Base-by-base conservation (phyloP, 1,140 invertebrate genomes). In the Solen grandis region DNA sequence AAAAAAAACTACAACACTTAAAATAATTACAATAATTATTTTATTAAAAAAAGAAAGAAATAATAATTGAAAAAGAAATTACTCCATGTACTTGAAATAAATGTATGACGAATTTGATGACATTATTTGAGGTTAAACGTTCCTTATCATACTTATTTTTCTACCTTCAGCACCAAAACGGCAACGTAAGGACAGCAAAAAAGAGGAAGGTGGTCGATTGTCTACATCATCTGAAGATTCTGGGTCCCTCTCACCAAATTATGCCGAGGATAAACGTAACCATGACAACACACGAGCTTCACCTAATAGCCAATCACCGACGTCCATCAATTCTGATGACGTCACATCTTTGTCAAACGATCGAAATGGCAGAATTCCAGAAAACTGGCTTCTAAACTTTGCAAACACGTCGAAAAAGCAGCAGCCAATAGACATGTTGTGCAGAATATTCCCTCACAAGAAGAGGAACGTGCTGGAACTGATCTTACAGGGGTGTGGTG, bases 381-480 rank as follows among this genome's bases (percentile, higher is more conserved):
- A 80, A 73, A 80, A 80, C 38, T 80, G 77, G 77, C 36, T 80
- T 29, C 41, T 80, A 35, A 80, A 80, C 55, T 65, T 80, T 46
- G 66, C 77, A 22, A 25, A 50, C 13, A 31, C 27, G 1, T 59
- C 63, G 14, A 78, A 78, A 29, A 78, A 69, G 35, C 41, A 68
- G 27, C 68, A 73, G 25, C 95, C 96, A 0, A 93, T 96, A 4
- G 96, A 97, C 88, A 95, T 96, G 16, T 92, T 97, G 10, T 92
- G 95, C 68, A 92, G 95, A 65, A 96, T 98, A 0, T 98, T 98
- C 90, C 97, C 97, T 0, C 95, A 95, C 82, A 95, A 96, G 86
- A 95, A 96, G 85, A 93, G 96, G 35, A 94, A 94, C 29, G 96
- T 97, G 78, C 96, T 98, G 1, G 97, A 98, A 90, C 94, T 95